phyloP scores from a whole-genome alignment of 1,140 invertebrate genomes.

The Drosophila santomea region DNA sequence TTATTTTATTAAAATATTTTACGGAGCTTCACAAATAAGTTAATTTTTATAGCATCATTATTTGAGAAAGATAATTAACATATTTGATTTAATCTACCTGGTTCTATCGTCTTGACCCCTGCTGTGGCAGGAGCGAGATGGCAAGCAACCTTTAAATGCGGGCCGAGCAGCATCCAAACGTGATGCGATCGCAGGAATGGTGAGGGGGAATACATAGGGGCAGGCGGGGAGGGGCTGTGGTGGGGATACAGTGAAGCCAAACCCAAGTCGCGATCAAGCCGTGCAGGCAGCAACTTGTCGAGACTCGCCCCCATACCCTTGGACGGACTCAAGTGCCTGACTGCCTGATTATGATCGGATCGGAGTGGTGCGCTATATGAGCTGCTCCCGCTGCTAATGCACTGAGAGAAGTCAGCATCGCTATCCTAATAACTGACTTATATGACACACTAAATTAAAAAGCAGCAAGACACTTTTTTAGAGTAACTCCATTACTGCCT shows the following conservation, averaged over 20 bases:
- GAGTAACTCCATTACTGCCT: too few relatives aligned
- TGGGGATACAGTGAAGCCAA: conserved; percentile 43
- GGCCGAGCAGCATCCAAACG: conserved; percentile 72
- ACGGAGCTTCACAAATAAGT: too few relatives aligned
- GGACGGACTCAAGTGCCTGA: conserved; percentile 61
- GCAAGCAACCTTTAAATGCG: conserved; percentile 75
- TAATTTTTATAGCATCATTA: background rate
- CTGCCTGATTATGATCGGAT: conserved; percentile 77
- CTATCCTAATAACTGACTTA: too few relatives aligned
- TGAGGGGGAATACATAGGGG: conserved; percentile 26
- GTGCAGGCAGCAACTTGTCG: conserved; percentile 80
- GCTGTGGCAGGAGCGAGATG: conserved; percentile 27
- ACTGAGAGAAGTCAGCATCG: background rate
- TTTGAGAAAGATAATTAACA: too few relatives aligned
- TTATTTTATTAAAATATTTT: too few relatives aligned
- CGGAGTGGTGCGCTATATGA: conserved; percentile 63
- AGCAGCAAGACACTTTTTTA: too few relatives aligned
- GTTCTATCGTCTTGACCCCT: background rate
- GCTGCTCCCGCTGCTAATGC: conserved; percentile 45
- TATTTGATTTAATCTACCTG: background rate
- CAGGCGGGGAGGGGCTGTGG: background rate
- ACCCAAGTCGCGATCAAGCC: conserved; percentile 57
- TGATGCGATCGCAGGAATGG: conserved; percentile 40
- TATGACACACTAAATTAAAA: too few relatives aligned
- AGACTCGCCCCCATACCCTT: conserved; percentile 55